These are phyloP conservation scores for Sitophilus oryzae DNA, from an alignment of 1,140 invertebrate species.

Conservation along the genomic window DNA sequence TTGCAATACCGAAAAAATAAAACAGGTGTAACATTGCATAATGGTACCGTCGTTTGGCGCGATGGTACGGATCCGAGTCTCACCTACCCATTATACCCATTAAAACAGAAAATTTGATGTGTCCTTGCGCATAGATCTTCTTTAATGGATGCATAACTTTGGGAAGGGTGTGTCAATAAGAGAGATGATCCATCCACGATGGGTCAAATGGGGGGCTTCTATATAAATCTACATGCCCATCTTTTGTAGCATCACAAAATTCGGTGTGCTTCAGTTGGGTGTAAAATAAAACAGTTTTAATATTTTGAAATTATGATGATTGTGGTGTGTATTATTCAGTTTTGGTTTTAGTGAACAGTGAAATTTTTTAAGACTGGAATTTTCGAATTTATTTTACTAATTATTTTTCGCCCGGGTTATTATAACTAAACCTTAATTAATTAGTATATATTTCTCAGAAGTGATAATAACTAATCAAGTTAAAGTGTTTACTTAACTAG, in stretches of 20 bases:
- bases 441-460: conserved; percentile 9
- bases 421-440: conserved; percentile 4
- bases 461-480: background rate
- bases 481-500: no score
- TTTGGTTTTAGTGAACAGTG: no score
- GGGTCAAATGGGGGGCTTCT: conserved; percentile 21
- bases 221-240: conserved; percentile 23
- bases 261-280: background rate
- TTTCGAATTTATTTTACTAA: no score
- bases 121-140: conserved; percentile 15
- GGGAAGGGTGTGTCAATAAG: conserved; percentile 23
- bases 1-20: no score
- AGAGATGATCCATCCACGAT: conserved; percentile 24
- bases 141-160: conserved; percentile 27
- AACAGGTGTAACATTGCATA: no score
- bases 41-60: no score
- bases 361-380: no score
- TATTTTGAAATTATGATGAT: conserved; percentile 1
- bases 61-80: no score
- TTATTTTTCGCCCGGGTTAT: conserved; percentile 1
- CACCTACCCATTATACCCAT: no score
- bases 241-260: conserved; percentile 1
- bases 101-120: conserved; percentile 2
- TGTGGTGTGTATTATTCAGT: no score
- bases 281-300: background rate